Conservation (phyloP, 2,888 invertebrate species). For the Agrotis ipsilon region DNA sequence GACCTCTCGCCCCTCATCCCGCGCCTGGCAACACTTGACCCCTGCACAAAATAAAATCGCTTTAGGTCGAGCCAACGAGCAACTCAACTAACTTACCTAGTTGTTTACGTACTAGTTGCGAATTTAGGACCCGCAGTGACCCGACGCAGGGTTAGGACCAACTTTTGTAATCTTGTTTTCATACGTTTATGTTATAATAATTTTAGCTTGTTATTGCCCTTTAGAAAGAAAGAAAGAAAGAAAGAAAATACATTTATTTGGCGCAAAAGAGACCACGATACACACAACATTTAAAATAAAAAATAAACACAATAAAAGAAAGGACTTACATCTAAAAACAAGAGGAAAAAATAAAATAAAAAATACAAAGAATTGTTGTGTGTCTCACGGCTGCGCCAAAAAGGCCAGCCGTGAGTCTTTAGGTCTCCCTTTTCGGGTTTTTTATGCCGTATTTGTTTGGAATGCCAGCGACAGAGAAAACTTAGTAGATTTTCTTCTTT, state of each 20-base stretch:
- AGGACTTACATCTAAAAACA: no score
- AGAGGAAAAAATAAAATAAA: no score
- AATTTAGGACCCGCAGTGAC: conserved; percentile 36
- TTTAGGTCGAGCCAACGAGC: conserved; percentile 63
- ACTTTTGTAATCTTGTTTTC: conserved; percentile 27
- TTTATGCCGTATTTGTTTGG: not conserved
- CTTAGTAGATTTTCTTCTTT: not conserved
- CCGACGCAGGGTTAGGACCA: not conserved
- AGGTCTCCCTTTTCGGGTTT: not conserved
- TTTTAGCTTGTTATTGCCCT: not conserved
- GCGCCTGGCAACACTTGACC: conserved; percentile 69
- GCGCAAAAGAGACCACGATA: no score
- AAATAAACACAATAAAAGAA: no score
- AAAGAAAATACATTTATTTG: no score
- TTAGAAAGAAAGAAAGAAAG: no score
- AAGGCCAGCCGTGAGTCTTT: no score
- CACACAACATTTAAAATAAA: no score
- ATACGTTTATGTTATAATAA: conserved; percentile 1
- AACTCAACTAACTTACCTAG: conserved; percentile 60
- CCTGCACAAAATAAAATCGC: conserved; percentile 71
- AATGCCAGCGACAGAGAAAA: not conserved
- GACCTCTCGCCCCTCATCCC: conserved; percentile 62
- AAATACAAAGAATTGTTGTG: no score
- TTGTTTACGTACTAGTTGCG: conserved; percentile 56
- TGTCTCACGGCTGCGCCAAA: no score